Base-by-base conservation (phyloP, 2,113 vertebrate genomes). In the Bos indicus region DNA sequence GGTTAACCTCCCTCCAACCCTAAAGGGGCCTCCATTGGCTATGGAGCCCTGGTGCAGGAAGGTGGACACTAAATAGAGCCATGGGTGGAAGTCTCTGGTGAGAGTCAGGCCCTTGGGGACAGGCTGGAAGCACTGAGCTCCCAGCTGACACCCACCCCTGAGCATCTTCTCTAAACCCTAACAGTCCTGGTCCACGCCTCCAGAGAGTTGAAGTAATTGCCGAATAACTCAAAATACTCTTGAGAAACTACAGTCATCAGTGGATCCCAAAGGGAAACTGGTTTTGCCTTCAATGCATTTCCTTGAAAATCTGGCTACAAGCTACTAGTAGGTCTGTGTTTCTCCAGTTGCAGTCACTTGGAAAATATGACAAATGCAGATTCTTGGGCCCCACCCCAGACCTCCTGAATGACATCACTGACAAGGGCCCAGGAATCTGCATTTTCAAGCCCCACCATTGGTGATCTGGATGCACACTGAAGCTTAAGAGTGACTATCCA, bases 21-120 rank as follows among this genome's bases (percentile, higher is more conserved):
- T 15, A 10, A 7, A 51, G 43, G 80, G 51, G 13, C 16, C 62
- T 59, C 67, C 1, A 0, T 13, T 23, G 40, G 33, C 26, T 54
- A 3, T n/a, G 5, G 30, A 36, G 36, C 51, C 14, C 2, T 0
- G 7, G 46, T 40, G 6, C 3, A 30, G 36, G 46, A 51, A 89
- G 28, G n/a, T 16, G 15, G 56, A 33, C 59, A 9, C n/a, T 1
- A 25, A 14, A 15, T 0, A 11, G 60, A 56, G 94, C n/a, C 36
- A 0, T 4, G 13, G 13, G 40, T 2, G 1, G 43, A 80, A 16
- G 9, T 14, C 14, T 40, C 62, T n/a, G 15, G 26, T n/a, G 60
- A 85, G 30, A 10, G 40, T 4, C 60, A 12, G 40, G 28, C 12
- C 74, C 81, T 1, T 7, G 52, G 89, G 59, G 36, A 51, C 36